Base-by-base conservation (phyloP, 1,140 invertebrate genomes). In the Caenorhabditis inopinata region DNA sequence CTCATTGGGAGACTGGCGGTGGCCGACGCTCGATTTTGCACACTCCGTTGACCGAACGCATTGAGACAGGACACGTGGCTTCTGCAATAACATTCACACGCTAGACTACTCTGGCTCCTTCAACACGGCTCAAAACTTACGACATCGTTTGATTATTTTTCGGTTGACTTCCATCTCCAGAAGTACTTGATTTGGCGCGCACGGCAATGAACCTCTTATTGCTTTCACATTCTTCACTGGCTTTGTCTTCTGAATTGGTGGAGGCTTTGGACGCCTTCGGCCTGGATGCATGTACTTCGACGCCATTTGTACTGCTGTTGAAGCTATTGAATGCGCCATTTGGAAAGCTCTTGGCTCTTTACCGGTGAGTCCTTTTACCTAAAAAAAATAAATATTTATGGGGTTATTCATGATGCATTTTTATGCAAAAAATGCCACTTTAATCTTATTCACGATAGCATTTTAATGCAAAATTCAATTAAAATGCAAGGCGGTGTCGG, bases 21-120 rank as follows among this genome's bases (percentile, higher is more conserved):
- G 58, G 58, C 38, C 58, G 11, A 11, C 58, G 58, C 58, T 68
- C 58, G 58, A 68, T 68, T 68, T 68, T 68, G 58, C 58, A 68
- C 58, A 68, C 58, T 68, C 58, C 58, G 58, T 68, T 68, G 58
- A 68, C 58, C 25, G 58, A 68, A 42, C 58, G 58, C 58, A 68
- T 68, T 42, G 58, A 68, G 58, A 68, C 58, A 68, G 58, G 58
- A 68, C 58, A 68, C 58, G 58, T 68, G 58, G 58, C 27, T 68
- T 68, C 58, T 68, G 58, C 58, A 68, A 68, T 68, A 42, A 42
- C 38, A 42, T 42, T 42, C 38, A 38, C 58, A 68, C 58, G 58
- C 58, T 68, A 68, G 23, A 68, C 38, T n/a, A 68, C 12, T 38
- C 11, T 29, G 2, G n/a, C 3, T 7, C n/a, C n/a, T 42, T 68